Evolutionary conservation across 2,888 invertebrate genomes (phyloP).

Genomic region (Macropis europaea): DNA sequence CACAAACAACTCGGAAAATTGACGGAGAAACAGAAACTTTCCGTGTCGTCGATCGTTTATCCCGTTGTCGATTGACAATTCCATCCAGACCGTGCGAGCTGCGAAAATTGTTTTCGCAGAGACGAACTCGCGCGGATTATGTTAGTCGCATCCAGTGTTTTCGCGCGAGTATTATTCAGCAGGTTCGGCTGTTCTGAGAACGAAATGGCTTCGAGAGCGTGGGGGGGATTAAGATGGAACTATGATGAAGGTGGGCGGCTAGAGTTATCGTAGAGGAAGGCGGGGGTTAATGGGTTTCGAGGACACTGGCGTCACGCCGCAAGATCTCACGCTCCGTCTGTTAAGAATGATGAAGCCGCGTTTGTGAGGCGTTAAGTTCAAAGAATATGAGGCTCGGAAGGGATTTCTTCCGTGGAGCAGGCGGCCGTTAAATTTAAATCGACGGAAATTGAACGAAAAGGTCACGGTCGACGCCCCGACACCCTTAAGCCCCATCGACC

Average conservation of each 20-base stretch:
- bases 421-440: slow-evolving; percentile 51
- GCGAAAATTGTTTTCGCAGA: no score
- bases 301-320: slow-evolving; percentile 64
- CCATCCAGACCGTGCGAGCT: no score
- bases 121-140: no score
- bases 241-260: slow-evolving; percentile 23
- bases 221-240: slow-evolving; percentile 37
- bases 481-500: slow-evolving; percentile 5
- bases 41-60: no score
- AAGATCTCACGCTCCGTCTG: slow-evolving; percentile 60
- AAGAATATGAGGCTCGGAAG: slow-evolving; percentile 42
- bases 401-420: slow-evolving; percentile 46
- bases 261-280: slow-evolving; percentile 38
- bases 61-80: no score
- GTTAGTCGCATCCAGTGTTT: slow-evolving; percentile 16
- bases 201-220: slow-evolving; percentile 36
- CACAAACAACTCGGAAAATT: no score
- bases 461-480: slow-evolving; percentile 30
- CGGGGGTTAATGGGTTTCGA: slow-evolving; percentile 72
- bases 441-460: slow-evolving; percentile 27
- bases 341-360: slow-evolving; percentile 51
- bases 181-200: slow-evolving; percentile 22
- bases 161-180: slow-evolving; percentile 39
- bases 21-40: no score
- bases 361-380: slow-evolving; percentile 46